Base-by-base conservation (phyloP, 2,797 vertebrate genomes). In the Chromobotia macracanthus region DNA sequence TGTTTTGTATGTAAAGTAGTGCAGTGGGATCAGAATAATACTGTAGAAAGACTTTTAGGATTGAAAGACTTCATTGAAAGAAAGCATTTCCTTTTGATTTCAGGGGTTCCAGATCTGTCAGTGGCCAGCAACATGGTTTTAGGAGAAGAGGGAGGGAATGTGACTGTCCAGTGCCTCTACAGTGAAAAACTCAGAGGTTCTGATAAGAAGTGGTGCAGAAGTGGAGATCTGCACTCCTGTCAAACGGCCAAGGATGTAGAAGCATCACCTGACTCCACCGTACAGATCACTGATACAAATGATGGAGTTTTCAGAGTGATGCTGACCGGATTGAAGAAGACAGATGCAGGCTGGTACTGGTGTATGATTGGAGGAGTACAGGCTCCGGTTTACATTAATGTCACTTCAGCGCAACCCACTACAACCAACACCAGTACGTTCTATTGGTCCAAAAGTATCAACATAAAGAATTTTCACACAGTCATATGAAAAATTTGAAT, bases 291-390 rank as follows among this genome's bases (percentile, higher is more conserved):
- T 6, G 78, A 84, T 5, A 68, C 76, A 8, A 31, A 50, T 18
- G 15, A 35, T 48, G 77, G 80, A 2, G 11, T 55, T 35, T 80
- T 71, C 67, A 71, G 8, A 2, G 83, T 80, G 9, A 80, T 69
- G 1, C 21, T 77, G 41, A 11, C 11, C 15, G 46, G 46, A 15
- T 65, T 80, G 53, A 67, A 78, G 51, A 66, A 8, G 66, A 61
- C 50, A 2, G 58, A 82, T 1, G 38, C 21, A 0, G 80, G 80
- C 35, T 84, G 83, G 83, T 84, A 78, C 75, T 84, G 80, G 83
- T 84, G 83, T 50, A 74, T 73, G 18, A 65, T 74, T 15, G 80
- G 64, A 5, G 78, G 21, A 13, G 11, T 77, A 23, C 80, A 84
- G 66, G 74, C 51, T 11, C 80, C 74, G 0, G 65, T 84, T 41